Percentiles rank a stretch among this genome's conserved stretches.
Conservation (phyloP, 2,113 vertebrate genomes). For the Ceyx melanurus region DNA sequence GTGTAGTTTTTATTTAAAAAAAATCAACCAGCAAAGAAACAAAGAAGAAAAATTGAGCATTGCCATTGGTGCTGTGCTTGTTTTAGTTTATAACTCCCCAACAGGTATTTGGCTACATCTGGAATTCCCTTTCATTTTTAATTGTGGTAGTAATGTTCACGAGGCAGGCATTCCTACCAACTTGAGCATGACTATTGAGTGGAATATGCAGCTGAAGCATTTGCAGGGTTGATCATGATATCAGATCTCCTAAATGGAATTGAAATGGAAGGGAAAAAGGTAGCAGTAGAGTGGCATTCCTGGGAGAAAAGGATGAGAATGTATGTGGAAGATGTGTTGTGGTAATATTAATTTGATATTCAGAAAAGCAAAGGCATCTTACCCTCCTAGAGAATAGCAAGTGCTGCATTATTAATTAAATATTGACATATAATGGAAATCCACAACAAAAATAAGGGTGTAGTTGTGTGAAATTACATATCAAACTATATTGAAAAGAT, state of each 20-base stretch:
- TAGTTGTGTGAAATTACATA: background rate
- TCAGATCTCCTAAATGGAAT: background rate
- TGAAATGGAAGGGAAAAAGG: background rate
- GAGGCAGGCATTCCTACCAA: background rate
- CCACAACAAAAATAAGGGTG: background rate
- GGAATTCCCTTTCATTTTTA: background rate
- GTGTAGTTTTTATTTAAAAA: background rate
- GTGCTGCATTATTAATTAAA: background rate
- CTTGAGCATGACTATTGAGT: background rate
- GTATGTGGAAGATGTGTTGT: background rate
- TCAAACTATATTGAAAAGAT: background rate
- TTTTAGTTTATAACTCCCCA: background rate
- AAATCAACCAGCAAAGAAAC: too few relatives aligned
- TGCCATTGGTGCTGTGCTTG: background rate
- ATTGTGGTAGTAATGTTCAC: background rate
- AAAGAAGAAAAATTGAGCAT: background rate
- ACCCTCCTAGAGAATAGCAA: background rate
- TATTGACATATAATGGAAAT: background rate
- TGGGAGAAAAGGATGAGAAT: background rate
- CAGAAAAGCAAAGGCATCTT: background rate
- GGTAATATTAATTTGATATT: background rate
- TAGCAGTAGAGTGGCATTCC: background rate
- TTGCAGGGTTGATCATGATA: background rate
- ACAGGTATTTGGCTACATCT: background rate
- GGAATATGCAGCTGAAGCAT: background rate